Evolutionary conservation across 1,140 invertebrate species (phyloP), one percentile per base, ranked within the genome.

Genomic region (Calycopis cecrops): DNA sequence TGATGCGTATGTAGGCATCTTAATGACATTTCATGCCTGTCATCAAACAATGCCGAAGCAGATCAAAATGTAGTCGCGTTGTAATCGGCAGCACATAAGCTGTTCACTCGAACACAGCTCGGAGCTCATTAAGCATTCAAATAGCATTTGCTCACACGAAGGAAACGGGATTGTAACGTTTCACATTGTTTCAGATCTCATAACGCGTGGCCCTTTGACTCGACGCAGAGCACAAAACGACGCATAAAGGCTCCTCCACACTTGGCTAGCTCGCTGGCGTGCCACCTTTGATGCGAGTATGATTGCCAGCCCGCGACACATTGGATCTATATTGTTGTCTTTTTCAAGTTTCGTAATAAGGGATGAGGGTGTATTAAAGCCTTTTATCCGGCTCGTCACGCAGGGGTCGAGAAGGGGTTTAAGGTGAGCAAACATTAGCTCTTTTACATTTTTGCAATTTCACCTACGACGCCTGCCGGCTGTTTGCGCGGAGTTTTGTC

Each of bases 401-500:
- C 80, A 68, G 60, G 83, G 83, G 83, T 79, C 71, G 76, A 73
- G 78, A 85, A 86, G 79, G 80, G 83, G 83, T 86, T 85, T 82
- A 86, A 86, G 83, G 83, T 87, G 83, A 76, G 79, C 77, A 87
- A 87, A 87, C 81, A 87, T 87, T 87, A 87, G 79, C 83, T 87
- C 83, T 81, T 87, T 87, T 80, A 87, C 78, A 87, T 87, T 86
- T 86, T 86, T 86, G 83, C 83, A 86, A 86, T 86, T 85, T 86
- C 83, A 83, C 73, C 73, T 62, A 76, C 71, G 79, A 73, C 76
- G 70, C 71, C 73, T 79, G 67, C 77, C 74, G 75, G 65, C 67
- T 82, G 80, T 84, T 82, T 81, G 63, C 75, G 21, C 21, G 2
- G 21, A 61, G 69, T 71, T 55, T 52, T 65, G 59, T 72, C 59